phyloP scores from a whole-genome alignment of 2,113 vertebrate genomes.

The Sapayoa aenigma region DNA sequence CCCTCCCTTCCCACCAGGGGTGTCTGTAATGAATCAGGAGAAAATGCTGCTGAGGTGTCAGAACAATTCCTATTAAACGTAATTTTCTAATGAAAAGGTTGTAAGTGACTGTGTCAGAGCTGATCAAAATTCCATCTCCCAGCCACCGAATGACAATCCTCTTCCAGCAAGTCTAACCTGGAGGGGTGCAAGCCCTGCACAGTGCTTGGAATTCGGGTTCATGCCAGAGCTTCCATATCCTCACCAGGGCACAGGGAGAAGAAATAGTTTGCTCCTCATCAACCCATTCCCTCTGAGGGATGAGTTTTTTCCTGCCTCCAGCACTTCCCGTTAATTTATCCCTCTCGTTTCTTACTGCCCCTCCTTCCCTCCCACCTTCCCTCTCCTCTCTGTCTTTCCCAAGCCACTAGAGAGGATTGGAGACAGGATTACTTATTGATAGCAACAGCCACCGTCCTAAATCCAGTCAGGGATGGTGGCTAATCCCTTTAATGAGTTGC shows the following conservation, averaged over 20 bases:
- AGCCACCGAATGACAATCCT: not conserved
- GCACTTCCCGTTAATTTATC: not conserved
- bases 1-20: not conserved
- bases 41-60: conserved; percentile 72
- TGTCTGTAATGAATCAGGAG: conserved; percentile 56
- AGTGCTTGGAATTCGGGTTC: not conserved
- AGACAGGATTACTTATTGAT: conserved; percentile 42
- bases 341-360: not conserved
- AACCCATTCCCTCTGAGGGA: not conserved
- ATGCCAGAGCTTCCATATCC: not conserved
- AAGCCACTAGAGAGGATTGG: not conserved
- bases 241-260: not conserved
- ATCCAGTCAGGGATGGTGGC: conserved; percentile 8
- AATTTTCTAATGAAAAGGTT: conserved; percentile 82
- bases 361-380: not conserved
- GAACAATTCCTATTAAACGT: conserved; percentile 78
- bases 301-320: not conserved
- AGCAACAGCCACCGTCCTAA: conserved; percentile 9
- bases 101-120: conserved; percentile 61
- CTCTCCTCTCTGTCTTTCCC: not conserved
- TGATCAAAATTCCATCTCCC: conserved; percentile 69
- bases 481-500: conserved; percentile 52
- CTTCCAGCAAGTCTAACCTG: not conserved
- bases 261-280: not conserved
- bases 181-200: not conserved